Conservation (phyloP, 2,797 vertebrate species). For the Sandelia bainsii region DNA sequence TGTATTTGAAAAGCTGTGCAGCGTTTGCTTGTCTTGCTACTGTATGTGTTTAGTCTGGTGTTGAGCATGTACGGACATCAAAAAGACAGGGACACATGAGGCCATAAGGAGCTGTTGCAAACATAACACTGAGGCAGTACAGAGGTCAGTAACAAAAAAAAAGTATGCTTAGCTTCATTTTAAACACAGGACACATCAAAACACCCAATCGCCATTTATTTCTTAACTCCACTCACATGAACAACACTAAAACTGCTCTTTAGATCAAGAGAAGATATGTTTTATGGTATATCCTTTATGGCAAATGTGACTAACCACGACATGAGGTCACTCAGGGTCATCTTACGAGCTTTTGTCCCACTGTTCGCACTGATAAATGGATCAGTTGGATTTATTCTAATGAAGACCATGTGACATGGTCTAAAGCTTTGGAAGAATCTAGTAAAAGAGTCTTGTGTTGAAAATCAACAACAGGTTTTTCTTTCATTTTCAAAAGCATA, state of each 20-base stretch:
- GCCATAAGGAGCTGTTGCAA: constrained; percentile 17
- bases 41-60: constrained; percentile 80
- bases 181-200: neutral
- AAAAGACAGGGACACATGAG: constrained; percentile 21
- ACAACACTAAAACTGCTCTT: constrained; percentile 29
- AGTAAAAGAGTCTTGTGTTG: neutral
- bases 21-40: constrained; percentile 77
- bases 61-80: constrained; percentile 27
- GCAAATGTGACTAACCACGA: neutral
- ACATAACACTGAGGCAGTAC: constrained; percentile 11
- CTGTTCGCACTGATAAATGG: neutral
- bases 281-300: constrained; percentile 26
- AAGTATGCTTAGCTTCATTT: neutral
- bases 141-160: constrained; percentile 1
- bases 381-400: neutral
- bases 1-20: constrained; percentile 67
- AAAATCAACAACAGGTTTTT: neutral
- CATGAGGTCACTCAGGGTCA: neutral
- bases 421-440: neutral
- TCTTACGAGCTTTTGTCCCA: neutral
- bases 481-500: neutral
- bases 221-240: constrained; percentile 40
- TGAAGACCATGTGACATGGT: neutral
- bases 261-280: constrained; percentile 50
- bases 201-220: constrained; percentile 36